These are phyloP conservation scores for Platysternon megacephalum DNA, from an alignment of 2,113 vertebrate species.

Conservation along the genomic window DNA sequence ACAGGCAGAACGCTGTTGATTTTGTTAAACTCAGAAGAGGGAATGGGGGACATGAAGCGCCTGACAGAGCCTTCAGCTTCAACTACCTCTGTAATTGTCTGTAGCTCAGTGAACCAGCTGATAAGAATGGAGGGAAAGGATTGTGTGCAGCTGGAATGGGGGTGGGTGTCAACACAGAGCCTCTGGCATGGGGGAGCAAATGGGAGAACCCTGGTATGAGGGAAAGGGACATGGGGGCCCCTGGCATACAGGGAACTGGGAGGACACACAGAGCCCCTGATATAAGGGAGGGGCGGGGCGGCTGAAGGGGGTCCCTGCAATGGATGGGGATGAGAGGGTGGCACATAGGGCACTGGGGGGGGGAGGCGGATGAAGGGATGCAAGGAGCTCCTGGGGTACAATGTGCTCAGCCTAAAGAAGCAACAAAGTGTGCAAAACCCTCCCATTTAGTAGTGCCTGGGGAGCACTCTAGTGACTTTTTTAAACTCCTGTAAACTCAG, in stretches of 20 bases:
- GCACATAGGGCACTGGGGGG: neutral
- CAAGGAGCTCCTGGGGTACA: neutral
- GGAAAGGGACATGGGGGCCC: neutral
- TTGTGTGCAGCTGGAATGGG: neutral
- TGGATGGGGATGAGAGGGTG: neutral
- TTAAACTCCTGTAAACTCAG: neutral
- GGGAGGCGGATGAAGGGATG: neutral
- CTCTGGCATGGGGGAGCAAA: neutral
- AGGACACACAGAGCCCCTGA: neutral
- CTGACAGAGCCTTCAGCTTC: neutral
- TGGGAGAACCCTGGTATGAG: neutral
- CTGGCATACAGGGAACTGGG: neutral
- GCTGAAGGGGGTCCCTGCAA: neutral
- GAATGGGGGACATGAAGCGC: neutral
- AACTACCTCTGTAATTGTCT: neutral
- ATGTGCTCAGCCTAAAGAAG: neutral
- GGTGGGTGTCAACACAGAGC: neutral
- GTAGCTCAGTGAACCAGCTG: neutral
- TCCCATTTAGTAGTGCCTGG: neutral
- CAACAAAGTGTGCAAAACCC: neutral
- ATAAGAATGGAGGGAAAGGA: neutral
- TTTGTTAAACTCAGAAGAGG: neutral
- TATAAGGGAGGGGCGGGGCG: neutral
- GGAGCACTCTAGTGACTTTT: neutral
- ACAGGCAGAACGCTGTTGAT: neutral